Evolutionary conservation across 2,797 vertebrate species (phyloP), one percentile per base, ranked within the genome.

Genomic region (Mastacembelus armatus): DNA sequence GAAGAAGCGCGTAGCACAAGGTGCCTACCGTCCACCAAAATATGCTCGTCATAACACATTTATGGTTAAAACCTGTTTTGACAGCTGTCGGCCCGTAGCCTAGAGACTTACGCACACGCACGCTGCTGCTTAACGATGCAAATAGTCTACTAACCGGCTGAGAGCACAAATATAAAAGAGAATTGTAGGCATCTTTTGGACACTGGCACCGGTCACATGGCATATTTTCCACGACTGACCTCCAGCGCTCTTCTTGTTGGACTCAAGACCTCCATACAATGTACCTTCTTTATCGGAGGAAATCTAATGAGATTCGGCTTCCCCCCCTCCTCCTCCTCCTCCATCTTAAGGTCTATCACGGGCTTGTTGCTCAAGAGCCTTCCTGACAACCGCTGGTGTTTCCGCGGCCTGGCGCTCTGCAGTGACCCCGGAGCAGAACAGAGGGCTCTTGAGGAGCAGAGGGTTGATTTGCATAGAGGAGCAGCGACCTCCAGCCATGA

Each of bases 371-470:
- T 90, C 84, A 78, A 86, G 81, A 83, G 85, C 84, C 86, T 85
- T 91, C 92, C 88, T 93, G 91, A 92, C 92, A 94, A 95, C 92
- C 88, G 70, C 84, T 88, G 88, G 74, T 80, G 91, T 91, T 91
- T 90, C 91, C 79, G 84, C 78, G 78, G 86, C 77, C 83, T 22
- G 56, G 74, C 32, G 38, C 83, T 82, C 73, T 0, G 68, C 62
- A 10, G 47, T 90, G 91, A 92, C 91, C 90, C 85, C 56, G 43
- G 74, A 79, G 64, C 77, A 66, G 88, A 94, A 94, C 93, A 95
- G 91, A 92, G 90, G 72, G 85, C 92, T 85, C 90, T 94, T 92
- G 79, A 92, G 83, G 85, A 78, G 67, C 66, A 14, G 21, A 35
- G 69, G 38, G 50, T 29, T 80, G 42, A 94, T 95, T 94, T 92